Base-by-base conservation (phyloP, 2,888 invertebrate genomes). In the Rotaria socialis region DNA sequence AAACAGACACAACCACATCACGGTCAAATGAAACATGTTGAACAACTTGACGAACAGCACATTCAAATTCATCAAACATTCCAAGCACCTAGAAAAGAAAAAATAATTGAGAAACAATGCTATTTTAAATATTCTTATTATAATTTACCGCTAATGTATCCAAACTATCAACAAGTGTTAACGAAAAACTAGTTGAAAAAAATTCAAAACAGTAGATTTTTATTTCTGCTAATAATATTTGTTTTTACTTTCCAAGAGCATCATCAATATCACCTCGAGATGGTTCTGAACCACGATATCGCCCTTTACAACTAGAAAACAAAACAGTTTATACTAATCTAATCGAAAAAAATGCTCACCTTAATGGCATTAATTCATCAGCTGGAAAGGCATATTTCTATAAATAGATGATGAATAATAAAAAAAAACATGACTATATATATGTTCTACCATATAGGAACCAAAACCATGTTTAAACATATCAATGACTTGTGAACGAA, bases 201-300 rank as follows among this genome's bases (percentile, higher is more conserved):
- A 5, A 56, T 60, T 8, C 2, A 60, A 5, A 27, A 1, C 7
- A 11, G 43, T 85, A 84, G 22, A 86, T 41, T 8, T 10, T 41
- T 35, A 7, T 2, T n/a, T 80, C 5, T 1, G 27, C 41, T 19
- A 41, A 43, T 22, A n/a, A 47, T 87, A 85, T 47, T 1, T 24
- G 11, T 43, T 8, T n/a, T 43, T 47, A 80, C 80, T 99, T 98
- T 92, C 98, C 98, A 88, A 98, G 93, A 74, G 95, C 94, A 91
- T 97, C 97, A 91, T 98, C 98, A 92, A 98, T 95, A 90, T 98
- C 97, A 6, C 98, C 98, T 85, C 98, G 93, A 88, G 95, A 94
- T 7, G 96, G 95, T 85, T 96, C 95, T 11, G 95, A 93, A 11
- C 96, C 97, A 89, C 96, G 93, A 91, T 94, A 96, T 86, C 98